Base-by-base conservation (phyloP, 2,888 invertebrate species). In the Dryobotodes eremita region DNA sequence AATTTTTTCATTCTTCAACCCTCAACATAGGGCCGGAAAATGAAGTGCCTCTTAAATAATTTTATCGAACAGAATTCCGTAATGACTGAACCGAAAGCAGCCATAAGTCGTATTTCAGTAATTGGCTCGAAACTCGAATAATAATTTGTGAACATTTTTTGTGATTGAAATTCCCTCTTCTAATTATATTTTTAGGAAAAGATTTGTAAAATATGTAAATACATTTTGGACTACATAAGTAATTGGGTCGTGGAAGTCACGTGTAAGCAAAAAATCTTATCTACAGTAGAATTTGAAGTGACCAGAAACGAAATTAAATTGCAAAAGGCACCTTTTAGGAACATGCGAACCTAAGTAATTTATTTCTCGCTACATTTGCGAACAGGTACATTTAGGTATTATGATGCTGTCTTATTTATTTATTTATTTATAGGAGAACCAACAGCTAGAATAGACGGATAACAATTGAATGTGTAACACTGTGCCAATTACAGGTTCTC, bases 51-150 rank as follows among this genome's bases (percentile, higher is more conserved):
- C 66, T 75, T 65, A 62, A 68, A 77, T 31, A 74, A 70, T 69
- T 80, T 77, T 36, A 71, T 73, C 20, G 64, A 75, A 77, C 69
- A 77, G 20, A 74, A 85, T 71, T 78, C 57, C 15, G 68, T 75
- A 76, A 74, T 71, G 75, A 74, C 55, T 50, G n/a, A 59, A 61
- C 53, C 46, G 61, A 71, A 66, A 86, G 77, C 64, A 73, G 57
- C 48, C 65, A 13, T 57, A 50, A 59, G 48, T 36, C 74, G 26
- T 55, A 85, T 79, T 79, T 66, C 77, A 68, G 70, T 80, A 77
- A 85, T 84, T 87, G 87, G 77, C 76, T 61, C 46, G n/a, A 59
- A 84, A 68, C 50, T 73, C 31, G n/a, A 77, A 68, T 59, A 61
- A 75, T 65, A 53, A 75, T 79, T 65, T 46, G 42, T 31, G 53